These are phyloP conservation scores for Mugil cephalus DNA, from an alignment of 2,113 vertebrate genomes.

Conservation along the genomic window DNA sequence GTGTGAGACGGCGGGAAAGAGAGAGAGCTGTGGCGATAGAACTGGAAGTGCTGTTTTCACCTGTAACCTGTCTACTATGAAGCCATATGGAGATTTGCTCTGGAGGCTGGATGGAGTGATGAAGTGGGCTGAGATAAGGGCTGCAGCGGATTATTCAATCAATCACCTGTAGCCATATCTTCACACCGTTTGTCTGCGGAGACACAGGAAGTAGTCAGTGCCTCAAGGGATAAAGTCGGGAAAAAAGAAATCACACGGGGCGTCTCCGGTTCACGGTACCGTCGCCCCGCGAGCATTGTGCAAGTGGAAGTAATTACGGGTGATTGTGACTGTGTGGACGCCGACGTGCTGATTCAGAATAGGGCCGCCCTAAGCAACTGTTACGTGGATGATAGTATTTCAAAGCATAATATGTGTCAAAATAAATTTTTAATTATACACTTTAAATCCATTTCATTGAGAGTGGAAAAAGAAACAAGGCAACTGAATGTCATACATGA, in stretches of 20 bases:
- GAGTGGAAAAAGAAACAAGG: slow-evolving; percentile 18
- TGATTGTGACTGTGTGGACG: slow-evolving; percentile 15
- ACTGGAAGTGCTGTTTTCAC: slow-evolving; percentile 33
- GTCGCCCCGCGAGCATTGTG: slow-evolving; percentile 25
- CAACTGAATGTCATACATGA: slow-evolving; percentile 48
- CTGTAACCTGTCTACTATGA: slow-evolving; percentile 40
- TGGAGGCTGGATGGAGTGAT: slow-evolving; percentile 63
- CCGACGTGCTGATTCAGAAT: slow-evolving; percentile 35
- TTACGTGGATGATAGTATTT: slow-evolving; percentile 12
- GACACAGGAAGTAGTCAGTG: slow-evolving; percentile 58
- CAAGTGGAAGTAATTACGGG: slow-evolving; percentile 42
- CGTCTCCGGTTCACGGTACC: slow-evolving; percentile 34
- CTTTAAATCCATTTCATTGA: slow-evolving; percentile 23
- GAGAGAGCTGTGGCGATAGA: slow-evolving; percentile 18
- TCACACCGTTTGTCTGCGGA: slow-evolving; percentile 61
- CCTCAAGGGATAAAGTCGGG: slow-evolving; percentile 52
- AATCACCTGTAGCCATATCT: slow-evolving; percentile 74
- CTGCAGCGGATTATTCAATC: slow-evolving; percentile 74
- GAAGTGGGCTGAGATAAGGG: slow-evolving; percentile 71
- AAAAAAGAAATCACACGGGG: slow-evolving; percentile 30
- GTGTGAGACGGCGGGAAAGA: too few species aligned
- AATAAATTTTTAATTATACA: slow-evolving; percentile 33
- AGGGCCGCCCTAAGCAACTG: slow-evolving; percentile 3
- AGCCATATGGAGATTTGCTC: slow-evolving; percentile 64
- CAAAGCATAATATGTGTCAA: slow-evolving; percentile 14